Percentiles rank a stretch among this genome's conserved stretches.
Evolutionary conservation across 2,888 invertebrate genomes (phyloP).

Genomic region (Drosophila glabriapex): DNA sequence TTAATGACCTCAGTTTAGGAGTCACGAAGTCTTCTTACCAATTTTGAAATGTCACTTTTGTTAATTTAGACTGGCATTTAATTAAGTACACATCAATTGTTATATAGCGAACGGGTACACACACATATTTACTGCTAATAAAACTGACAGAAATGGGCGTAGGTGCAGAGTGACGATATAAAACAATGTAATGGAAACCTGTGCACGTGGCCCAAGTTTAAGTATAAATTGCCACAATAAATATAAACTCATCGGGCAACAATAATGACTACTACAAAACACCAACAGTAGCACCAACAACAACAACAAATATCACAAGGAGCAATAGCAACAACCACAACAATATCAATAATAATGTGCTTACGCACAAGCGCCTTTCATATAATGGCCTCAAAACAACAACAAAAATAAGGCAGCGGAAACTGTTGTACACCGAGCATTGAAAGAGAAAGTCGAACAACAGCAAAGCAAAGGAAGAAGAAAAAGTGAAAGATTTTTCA

Average conservation of each 20-base stretch:
- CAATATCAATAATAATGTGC: conserved; percentile 37
- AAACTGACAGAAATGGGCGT: conserved; percentile 28
- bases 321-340: conserved; percentile 22
- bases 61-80: conserved; percentile 57
- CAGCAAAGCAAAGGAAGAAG: conserved; percentile 7
- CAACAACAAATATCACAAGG: conserved; percentile 29
- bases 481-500: conserved; percentile 43
- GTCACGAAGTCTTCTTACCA: conserved; percentile 15
- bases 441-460: conserved; percentile 44
- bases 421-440: conserved; percentile 44
- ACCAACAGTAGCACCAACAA: conserved; percentile 16
- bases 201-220: conserved; percentile 55
- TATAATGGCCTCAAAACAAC: conserved; percentile 47
- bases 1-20: conserved; percentile 31
- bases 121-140: conserved; percentile 23
- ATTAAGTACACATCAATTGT: conserved; percentile 15
- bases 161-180: conserved; percentile 32
- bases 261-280: conserved; percentile 43
- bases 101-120: conserved; percentile 3
- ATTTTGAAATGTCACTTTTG: conserved; percentile 40
- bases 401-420: conserved; percentile 42
- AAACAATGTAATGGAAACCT: conserved; percentile 40
- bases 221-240: conserved; percentile 74
- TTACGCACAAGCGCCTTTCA: conserved; percentile 53
- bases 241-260: conserved; percentile 64